phyloP scores from a whole-genome alignment of 92 coral and sea anemone species.

The Hydrozoanthus gracilis region DNA sequence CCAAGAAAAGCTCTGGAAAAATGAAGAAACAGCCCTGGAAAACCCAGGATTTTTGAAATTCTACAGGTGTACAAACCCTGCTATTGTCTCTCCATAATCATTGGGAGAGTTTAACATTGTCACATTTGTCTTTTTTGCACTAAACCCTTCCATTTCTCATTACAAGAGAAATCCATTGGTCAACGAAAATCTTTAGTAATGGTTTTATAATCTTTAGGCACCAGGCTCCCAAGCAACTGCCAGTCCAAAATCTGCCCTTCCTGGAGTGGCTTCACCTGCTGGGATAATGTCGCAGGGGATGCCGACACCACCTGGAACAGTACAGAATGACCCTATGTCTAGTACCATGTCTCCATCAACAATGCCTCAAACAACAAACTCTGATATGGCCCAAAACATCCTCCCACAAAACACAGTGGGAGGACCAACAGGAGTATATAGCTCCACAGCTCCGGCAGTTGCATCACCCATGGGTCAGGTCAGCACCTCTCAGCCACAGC shows the following conservation, averaged over 20 bases:
- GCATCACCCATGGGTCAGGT: slow-evolving; percentile 67
- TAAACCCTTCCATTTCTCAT: no score
- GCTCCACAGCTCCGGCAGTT: slow-evolving; percentile 62
- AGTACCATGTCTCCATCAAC: slow-evolving; percentile 36
- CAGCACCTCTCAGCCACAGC: slow-evolving; percentile 79
- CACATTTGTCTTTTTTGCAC: no score
- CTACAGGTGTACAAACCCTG: no score
- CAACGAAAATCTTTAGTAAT: no score
- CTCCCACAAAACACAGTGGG: slow-evolving; percentile 63
- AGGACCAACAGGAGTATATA: slow-evolving; percentile 49
- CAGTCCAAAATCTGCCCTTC: slow-evolving; percentile 57
- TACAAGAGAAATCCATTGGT: no score
- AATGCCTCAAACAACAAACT: slow-evolving; percentile 47
- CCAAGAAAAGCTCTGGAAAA: no score
- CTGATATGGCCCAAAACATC: slow-evolving; percentile 58
- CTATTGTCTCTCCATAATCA: no score
- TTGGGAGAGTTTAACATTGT: no score
- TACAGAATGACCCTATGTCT: slow-evolving; percentile 16
- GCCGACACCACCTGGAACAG: slow-evolving; percentile 45
- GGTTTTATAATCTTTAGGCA: slow-evolving; percentile 37
- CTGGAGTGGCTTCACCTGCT: slow-evolving; percentile 68
- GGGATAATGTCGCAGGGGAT: slow-evolving; percentile 68
- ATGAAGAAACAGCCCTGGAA: no score
- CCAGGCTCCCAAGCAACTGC: slow-evolving; percentile 61
- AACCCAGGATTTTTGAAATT: no score